Evolutionary conservation across 92 coral and sea anemone genomes (phyloP).

Genomic region (Paramuricea clavata): DNA sequence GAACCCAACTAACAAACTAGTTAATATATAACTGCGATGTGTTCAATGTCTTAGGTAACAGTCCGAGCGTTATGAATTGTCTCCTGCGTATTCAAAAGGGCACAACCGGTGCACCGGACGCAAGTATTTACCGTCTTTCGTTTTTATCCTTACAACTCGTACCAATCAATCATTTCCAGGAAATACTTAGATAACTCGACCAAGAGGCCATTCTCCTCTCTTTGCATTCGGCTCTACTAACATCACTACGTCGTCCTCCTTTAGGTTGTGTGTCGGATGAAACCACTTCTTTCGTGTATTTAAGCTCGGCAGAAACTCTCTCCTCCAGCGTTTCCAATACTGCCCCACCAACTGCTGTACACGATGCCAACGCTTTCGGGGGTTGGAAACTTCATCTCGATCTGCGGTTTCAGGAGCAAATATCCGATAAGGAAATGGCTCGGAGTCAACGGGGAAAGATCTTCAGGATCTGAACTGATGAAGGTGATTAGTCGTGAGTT

Average conservation of each 20-base stretch:
- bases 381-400: constrained; percentile 38
- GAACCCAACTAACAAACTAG: neutral
- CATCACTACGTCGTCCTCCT: constrained; percentile 70
- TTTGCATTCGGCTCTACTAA: constrained; percentile 56
- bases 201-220: constrained; percentile 69
- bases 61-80: neutral
- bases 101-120: constrained; percentile 67
- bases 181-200: constrained; percentile 49
- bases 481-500: too few relatives aligned
- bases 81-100: constrained; percentile 59
- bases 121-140: constrained; percentile 24
- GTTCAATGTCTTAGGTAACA: neutral
- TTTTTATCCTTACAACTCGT: constrained; percentile 50
- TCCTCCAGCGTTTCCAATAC: constrained; percentile 72
- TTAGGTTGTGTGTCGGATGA: constrained; percentile 58
- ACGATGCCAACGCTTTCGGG: constrained; percentile 71
- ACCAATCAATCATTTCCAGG: constrained; percentile 66
- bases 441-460: too few relatives aligned
- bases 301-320: constrained; percentile 69
- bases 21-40: too few relatives aligned
- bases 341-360: constrained; percentile 69
- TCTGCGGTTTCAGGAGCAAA: constrained; percentile 71
- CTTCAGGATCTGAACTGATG: too few relatives aligned
- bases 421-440: constrained; percentile 48
- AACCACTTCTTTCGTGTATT: constrained; percentile 71